Evolutionary conservation across 2,888 invertebrate genomes (phyloP), one percentile per base, ranked within the genome.

Genomic region (Amphipyra berbera): DNA sequence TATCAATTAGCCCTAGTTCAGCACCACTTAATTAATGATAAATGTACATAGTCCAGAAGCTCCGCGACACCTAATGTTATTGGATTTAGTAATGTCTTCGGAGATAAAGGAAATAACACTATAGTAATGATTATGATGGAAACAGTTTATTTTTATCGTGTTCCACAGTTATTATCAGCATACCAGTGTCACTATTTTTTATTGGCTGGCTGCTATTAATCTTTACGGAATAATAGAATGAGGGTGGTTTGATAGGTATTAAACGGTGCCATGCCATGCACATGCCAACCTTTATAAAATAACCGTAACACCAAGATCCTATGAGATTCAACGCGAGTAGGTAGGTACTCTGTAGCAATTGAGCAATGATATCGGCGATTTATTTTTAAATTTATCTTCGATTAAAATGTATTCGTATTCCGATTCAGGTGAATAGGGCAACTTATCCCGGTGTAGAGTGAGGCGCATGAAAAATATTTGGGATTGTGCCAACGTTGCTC

Each of bases 391-490:
- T 57, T 37, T 62, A 65, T 58, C 67, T 76, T 69, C 66, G 71
- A 77, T 75, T 71, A 73, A 81, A 78, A 81, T 72, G 78, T 85
- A 88, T 88, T 88, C 84, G 82, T 90, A 88, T 89, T 86, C 87
- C 88, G 83, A 90, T 91, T 88, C 90, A 93, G 93, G 93, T 93
- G 93, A 92, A 93, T 88, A 90, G 90, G 87, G 89, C 90, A 85
- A 90, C 87, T 91, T 91, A 92, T 93, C 89, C 88, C 89, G 83
- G 86, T 85, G 83, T 86, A 85, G 87, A 86, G 84, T 82, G 86
- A 84, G 87, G 87, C 87, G 86, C 88, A 88, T 90, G 89, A 90
- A 92, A 93, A 92, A 89, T 91, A 90, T 91, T 94, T 94, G 94
- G 94, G 76, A 67, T 69, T 48, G 58, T 88, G 94, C 94, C 94